Percentiles rank a stretch among this genome's conserved stretches.
Evolutionary conservation across 2,113 vertebrate genomes (phyloP).

Genomic region (Gobius niger): DNA sequence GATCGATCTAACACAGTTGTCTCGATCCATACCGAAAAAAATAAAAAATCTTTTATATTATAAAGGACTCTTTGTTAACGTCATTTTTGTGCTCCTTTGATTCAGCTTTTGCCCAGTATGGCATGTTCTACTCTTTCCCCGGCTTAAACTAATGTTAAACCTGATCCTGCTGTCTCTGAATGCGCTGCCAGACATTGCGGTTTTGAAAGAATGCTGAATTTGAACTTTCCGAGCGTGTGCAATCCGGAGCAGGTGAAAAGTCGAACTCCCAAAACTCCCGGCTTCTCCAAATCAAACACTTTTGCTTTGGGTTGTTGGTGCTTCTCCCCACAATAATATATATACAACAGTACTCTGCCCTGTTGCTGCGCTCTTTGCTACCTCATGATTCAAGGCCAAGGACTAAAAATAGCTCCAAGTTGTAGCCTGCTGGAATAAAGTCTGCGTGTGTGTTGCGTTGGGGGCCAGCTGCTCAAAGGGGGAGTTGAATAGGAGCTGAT

Average conservation of each 20-base stretch:
- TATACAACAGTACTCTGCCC: conserved; percentile 15
- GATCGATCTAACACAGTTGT: no score
- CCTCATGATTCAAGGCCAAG: conserved; percentile 25
- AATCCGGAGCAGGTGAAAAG: conserved; percentile 32
- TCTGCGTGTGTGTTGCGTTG: conserved; percentile 9
- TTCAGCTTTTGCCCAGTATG: neutral
- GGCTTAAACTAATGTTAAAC: neutral
- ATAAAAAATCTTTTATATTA: neutral
- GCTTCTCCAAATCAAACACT: conserved; percentile 18
- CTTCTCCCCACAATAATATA: conserved; percentile 10
- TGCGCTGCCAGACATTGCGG: conserved; percentile 8
- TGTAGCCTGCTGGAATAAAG: conserved; percentile 26
- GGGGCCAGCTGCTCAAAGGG: conserved; percentile 41
- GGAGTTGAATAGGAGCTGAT: conserved; percentile 56
- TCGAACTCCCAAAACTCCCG: conserved; percentile 25
- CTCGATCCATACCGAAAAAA: neutral
- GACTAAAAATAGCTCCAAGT: conserved; percentile 57
- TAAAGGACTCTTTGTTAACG: neutral
- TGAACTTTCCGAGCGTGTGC: neutral
- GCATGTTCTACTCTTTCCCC: neutral
- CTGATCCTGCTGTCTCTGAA: conserved; percentile 6
- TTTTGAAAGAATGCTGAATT: conserved; percentile 27
- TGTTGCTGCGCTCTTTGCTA: conserved; percentile 47
- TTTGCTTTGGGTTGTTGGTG: conserved; percentile 4
- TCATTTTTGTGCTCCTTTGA: neutral